Evolutionary conservation across 2,113 vertebrate species (phyloP).

Genomic region (Chunga burmeisteri): DNA sequence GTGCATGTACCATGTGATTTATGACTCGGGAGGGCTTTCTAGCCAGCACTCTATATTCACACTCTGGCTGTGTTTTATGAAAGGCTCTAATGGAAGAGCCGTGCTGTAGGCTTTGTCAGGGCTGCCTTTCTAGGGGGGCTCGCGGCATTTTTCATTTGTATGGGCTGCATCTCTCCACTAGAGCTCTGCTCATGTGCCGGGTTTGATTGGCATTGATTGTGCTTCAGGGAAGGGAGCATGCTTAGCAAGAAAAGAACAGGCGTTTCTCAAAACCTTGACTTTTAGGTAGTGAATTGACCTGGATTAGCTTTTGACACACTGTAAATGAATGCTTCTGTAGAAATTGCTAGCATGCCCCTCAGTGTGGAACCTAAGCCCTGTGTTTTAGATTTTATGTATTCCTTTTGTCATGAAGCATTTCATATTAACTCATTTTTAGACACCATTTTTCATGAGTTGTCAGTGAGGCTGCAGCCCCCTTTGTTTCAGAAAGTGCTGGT

Average conservation of each 20-base stretch:
- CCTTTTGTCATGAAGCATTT: constrained; percentile 29
- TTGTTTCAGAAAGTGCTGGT: constrained; percentile 12
- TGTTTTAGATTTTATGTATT: constrained; percentile 23
- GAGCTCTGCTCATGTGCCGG: constrained; percentile 54
- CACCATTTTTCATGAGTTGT: constrained; percentile 46
- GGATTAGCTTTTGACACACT: constrained; percentile 60
- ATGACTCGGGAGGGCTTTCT: constrained; percentile 49
- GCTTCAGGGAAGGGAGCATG: constrained; percentile 31
- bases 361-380: not conserved
- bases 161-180: constrained; percentile 56
- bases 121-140: constrained; percentile 47
- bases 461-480: not conserved
- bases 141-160: constrained; percentile 57
- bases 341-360: constrained; percentile 1
- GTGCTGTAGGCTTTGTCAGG: constrained; percentile 51
- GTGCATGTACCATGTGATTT: constrained; percentile 61
- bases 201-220: constrained; percentile 67
- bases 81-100: constrained; percentile 61
- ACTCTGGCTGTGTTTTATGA: constrained; percentile 63
- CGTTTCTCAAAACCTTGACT: constrained; percentile 51
- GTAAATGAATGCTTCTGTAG: constrained; percentile 30
- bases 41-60: constrained; percentile 52
- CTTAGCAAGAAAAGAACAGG: constrained; percentile 48
- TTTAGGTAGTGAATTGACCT: constrained; percentile 53
- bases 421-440: constrained; percentile 42